phyloP scores from a whole-genome alignment of 2,888 invertebrate genomes.

The Tridacna gigas region DNA sequence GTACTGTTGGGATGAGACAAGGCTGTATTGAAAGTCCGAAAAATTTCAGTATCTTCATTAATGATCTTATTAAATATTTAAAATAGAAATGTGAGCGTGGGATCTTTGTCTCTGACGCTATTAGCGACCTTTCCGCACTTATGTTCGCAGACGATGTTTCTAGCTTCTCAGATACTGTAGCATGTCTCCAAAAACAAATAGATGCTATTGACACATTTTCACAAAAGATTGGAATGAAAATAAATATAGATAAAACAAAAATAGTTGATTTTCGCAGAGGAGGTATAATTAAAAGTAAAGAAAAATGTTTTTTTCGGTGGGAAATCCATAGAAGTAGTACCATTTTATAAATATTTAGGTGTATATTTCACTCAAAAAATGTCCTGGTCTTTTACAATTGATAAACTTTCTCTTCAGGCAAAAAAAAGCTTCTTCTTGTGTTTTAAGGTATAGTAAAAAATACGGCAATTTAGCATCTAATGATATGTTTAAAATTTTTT shows the following conservation, averaged over 20 bases:
- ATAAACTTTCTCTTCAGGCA: conserved; percentile 19
- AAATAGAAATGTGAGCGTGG: conserved; percentile 7
- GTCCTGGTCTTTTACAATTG: conserved; percentile 8
- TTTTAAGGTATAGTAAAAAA: conserved; percentile 1
- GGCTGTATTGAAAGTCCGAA: conserved; percentile 14
- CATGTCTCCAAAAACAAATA: conserved; percentile 15
- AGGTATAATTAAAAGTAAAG: conserved; percentile 17
- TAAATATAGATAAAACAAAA: conserved; percentile 10
- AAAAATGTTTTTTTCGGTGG: conserved; percentile 7
- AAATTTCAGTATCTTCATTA: conserved; percentile 17
- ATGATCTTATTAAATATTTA: conserved; percentile 22
- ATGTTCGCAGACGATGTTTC: conserved; percentile 23
- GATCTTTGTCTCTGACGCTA: conserved; percentile 18
- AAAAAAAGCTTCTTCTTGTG: conserved; percentile 13
- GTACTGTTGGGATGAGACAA: conserved; percentile 21
- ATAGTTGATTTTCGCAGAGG: conserved; percentile 9
- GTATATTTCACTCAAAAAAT: conserved; percentile 20
- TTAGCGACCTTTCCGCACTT: conserved; percentile 4
- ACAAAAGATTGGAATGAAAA: conserved; percentile 21
- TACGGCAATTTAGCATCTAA: conserved; percentile 3
- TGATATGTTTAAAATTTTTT: conserved; percentile 22
- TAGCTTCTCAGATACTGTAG: conserved; percentile 8
- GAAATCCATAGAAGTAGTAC: conserved; percentile 7
- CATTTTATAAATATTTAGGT: conserved; percentile 26
- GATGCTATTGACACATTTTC: conserved; percentile 12